Percentiles rank a stretch among this genome's conserved stretches.
Evolutionary conservation across 2,888 invertebrate species (phyloP).

Genomic region (Papilio gigon): DNA sequence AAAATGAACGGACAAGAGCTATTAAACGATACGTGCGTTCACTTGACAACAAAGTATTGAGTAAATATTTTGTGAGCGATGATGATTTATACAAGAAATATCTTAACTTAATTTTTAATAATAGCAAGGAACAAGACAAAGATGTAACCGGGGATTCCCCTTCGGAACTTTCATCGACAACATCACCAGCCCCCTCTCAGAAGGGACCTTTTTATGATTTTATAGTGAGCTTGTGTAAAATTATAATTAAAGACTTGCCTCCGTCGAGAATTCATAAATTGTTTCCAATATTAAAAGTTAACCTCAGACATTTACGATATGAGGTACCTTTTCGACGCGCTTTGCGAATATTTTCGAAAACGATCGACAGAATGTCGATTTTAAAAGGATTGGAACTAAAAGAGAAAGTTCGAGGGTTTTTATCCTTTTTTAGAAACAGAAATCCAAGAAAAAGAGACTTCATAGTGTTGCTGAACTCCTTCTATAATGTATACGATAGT

Average conservation of each 20-base stretch:
- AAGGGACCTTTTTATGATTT: conserved; percentile 63
- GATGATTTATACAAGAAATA: conserved; percentile 16
- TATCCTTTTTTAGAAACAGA: conserved; percentile 50
- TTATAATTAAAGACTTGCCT: conserved; percentile 53
- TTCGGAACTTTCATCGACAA: conserved; percentile 11
- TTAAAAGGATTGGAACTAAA: conserved; percentile 52
- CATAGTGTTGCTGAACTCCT: conserved; percentile 57
- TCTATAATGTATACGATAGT: conserved; percentile 53
- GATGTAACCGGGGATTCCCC: conserved; percentile 5
- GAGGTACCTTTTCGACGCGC: conserved; percentile 52
- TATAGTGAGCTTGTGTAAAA: conserved; percentile 58
- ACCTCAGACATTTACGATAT: conserved; percentile 52
- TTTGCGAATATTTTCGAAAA: conserved; percentile 54
- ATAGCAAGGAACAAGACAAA: conserved; percentile 14
- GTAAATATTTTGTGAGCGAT: conserved; percentile 4
- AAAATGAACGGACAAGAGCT: not conserved
- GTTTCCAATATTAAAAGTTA: conserved; percentile 54
- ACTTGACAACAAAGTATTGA: conserved; percentile 13
- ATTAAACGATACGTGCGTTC: not conserved
- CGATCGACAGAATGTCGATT: conserved; percentile 51
- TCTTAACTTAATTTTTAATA: not conserved
- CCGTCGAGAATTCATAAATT: conserved; percentile 51
- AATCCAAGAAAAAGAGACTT: conserved; percentile 55
- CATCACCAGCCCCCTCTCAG: conserved; percentile 38
- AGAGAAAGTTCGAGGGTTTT: conserved; percentile 52